Evolutionary conservation across 2,888 invertebrate genomes (phyloP), one percentile per base, ranked within the genome.

Genomic region (Gasteruption jaculator): DNA sequence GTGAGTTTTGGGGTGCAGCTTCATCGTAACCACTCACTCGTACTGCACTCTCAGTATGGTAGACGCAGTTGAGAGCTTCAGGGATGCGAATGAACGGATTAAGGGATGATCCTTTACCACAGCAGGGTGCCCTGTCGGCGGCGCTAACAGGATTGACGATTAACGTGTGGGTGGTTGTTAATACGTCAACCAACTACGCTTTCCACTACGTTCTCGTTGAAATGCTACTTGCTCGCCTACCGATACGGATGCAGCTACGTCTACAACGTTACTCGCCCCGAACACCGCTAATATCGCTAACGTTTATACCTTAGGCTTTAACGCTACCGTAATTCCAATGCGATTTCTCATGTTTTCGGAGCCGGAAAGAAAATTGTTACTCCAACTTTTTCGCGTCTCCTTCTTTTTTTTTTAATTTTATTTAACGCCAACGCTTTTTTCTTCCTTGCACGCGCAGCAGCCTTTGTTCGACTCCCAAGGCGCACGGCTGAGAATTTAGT

Each of bases 71-170:
- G 55, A 52, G 57, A 59, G 58, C 59, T 53, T 57, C 61, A 57
- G 61, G 61, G 66, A 65, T 57, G 68, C 64, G 68, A 66, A 68
- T 68, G 68, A 68, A 66, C 63, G 65, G 68, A 68, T 68, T 68
- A 68, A 68, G 63, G 68, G 68, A 68, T 68, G 68, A 68, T 66
- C 68, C 63, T 63, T 60, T 57, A 54, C 58, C 54, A 60, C 54
- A 43, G 62, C 54, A 56, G 57, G 51, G 57, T 55, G 61, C 60
- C 59, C 63, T 56, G 61, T 57, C 61, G 62, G 58, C 61, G 56
- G 52, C 50, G 60, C 64, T 68, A 67, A 56, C 58, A 58, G 60
- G 60, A 61, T 61, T 58, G 52, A 46, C 58, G 57, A 59, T 59
- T 59, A 60, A 57, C 55, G 55, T 58, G 50, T 56, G 52, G 55